Percentiles rank a stretch among this genome's conserved stretches.
Evolutionary conservation across 2,113 vertebrate species (phyloP).

Genomic region (Chaenocephalus aceratus): DNA sequence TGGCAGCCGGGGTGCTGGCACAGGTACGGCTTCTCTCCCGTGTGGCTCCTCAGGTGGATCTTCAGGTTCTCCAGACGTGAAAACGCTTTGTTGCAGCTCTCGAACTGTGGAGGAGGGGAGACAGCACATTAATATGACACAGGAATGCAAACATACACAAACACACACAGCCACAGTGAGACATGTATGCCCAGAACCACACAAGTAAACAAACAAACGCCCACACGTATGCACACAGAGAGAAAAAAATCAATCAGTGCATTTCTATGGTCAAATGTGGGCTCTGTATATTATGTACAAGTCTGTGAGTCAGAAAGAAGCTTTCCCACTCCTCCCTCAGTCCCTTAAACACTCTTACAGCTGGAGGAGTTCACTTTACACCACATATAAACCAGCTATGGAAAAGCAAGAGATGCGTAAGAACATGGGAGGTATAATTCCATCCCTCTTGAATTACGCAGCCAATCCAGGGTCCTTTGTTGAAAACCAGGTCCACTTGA

Average conservation of each 20-base stretch:
- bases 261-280: conserved; percentile 35
- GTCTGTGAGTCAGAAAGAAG: conserved; percentile 57
- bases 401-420: conserved; percentile 47
- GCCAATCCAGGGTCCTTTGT: conserved; percentile 35
- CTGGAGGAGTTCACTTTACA: conserved; percentile 30
- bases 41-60: conserved; percentile 98
- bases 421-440: conserved; percentile 48
- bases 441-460: conserved; percentile 51
- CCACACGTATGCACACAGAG: conserved; percentile 37
- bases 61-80: conserved; percentile 98
- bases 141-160: conserved; percentile 23
- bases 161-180: conserved; percentile 18
- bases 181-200: conserved; percentile 34
- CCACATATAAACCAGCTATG: conserved; percentile 7
- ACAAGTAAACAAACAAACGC: conserved; percentile 57
- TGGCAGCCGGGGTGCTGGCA: conserved; percentile 99
- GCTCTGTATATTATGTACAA: conserved; percentile 44
- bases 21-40: conserved; percentile 97
- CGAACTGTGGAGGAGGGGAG: conserved; percentile 87
- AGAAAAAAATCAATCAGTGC: conserved; percentile 41
- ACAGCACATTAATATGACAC: conserved; percentile 14
- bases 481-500: conserved; percentile 40
- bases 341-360: conserved; percentile 43
- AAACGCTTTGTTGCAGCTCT: conserved; percentile 99
- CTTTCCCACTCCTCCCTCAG: conserved; percentile 34